Percentiles rank a stretch among this genome's conserved stretches.
phyloP scores from a whole-genome alignment of 1,140 invertebrate genomes.

The Panonychus citri region DNA sequence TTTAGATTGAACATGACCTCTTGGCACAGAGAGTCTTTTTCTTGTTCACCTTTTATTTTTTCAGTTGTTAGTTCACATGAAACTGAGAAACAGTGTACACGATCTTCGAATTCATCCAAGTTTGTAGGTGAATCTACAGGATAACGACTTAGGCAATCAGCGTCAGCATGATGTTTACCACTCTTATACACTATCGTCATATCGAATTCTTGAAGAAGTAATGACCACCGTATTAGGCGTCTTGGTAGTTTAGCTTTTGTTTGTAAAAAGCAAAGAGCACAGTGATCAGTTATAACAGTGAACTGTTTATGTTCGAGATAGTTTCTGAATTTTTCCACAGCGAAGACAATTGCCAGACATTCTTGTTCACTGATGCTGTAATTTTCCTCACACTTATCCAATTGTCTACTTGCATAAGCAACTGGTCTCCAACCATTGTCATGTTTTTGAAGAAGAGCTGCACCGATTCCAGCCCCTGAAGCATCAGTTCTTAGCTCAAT shows the following conservation, averaged over 20 bases:
- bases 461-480: background rate
- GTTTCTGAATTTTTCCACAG: constrained; percentile 21
- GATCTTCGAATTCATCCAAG: background rate
- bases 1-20: constrained; percentile 1
- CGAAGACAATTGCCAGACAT: constrained; percentile 21
- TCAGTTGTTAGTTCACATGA: constrained; percentile 23
- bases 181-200: constrained; percentile 5
- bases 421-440: background rate
- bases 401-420: background rate
- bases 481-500: background rate
- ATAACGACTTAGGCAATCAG: background rate
- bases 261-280: background rate
- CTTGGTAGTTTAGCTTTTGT: background rate
- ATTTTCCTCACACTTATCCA: too few relatives aligned
- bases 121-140: background rate
- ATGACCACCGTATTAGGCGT: constrained; percentile 2
- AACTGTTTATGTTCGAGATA: constrained; percentile 14
- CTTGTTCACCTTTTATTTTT: constrained; percentile 8
- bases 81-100: constrained; percentile 18
- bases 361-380: constrained; percentile 24
- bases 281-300: background rate
- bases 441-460: background rate
- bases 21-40: constrained; percentile 7
- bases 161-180: constrained; percentile 4
- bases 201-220: constrained; percentile 5